Conservation (phyloP, 2,113 vertebrate genomes). For the Ceuthmochares aereus region DNA sequence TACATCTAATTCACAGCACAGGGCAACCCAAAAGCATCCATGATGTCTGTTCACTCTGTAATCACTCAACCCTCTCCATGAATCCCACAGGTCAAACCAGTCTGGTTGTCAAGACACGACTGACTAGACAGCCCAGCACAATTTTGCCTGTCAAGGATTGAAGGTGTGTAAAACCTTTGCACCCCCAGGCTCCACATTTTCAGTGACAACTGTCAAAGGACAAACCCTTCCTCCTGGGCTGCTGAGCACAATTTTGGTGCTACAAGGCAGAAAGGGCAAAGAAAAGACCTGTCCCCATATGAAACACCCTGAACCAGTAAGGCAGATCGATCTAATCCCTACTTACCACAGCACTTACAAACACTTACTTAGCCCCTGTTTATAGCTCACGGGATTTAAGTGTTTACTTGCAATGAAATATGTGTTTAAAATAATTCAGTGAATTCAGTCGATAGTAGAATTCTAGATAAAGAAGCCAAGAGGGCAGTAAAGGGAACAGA, state of each 20-base stretch:
- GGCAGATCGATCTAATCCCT: neutral
- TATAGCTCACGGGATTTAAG: fast-evolving
- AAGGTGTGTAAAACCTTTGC: fast-evolving
- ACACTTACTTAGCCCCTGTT: neutral
- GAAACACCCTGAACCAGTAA: neutral
- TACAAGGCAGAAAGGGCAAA: neutral
- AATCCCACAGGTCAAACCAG: neutral
- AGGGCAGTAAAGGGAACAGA: neutral
- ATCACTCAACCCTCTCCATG: fast-evolving
- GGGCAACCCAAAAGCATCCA: neutral
- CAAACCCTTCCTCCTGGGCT: neutral
- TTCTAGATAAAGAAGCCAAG: neutral
- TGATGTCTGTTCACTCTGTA: neutral
- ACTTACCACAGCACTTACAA: neutral
- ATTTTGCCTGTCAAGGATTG: neutral
- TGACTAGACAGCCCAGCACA: neutral
- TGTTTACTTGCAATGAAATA: neutral
- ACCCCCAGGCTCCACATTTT: neutral
- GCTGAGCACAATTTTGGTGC: neutral
- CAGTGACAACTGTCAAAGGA: neutral
- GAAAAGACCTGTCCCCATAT: neutral
- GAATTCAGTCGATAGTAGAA: neutral
- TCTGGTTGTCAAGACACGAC: neutral
- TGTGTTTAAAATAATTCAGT: neutral
- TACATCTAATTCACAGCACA: neutral